Base-by-base conservation (phyloP, 2,888 invertebrate genomes). In the Pachycephus smyrnensis region DNA sequence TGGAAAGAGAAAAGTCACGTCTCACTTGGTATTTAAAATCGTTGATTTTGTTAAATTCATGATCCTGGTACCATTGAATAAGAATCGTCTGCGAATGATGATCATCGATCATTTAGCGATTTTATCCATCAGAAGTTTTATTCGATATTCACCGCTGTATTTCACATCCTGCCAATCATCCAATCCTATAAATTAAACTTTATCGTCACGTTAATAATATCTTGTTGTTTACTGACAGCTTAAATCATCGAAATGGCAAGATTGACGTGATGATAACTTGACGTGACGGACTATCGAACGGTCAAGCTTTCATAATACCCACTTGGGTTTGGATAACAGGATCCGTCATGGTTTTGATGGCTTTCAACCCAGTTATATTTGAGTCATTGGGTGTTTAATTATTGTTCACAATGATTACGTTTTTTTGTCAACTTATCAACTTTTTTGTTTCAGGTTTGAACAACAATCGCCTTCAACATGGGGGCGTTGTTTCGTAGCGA, bases 401-500 rank as follows among this genome's bases (percentile, higher is more conserved):
- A 9, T 55, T 33, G 11, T 30, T 69, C 23, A 31, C 68, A 35
- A 75, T 33, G 12, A n/a, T 15, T 35, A 11, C 1, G 32, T 3
- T 69, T 75, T 75, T 33, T 55, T 35, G 30, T 68, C 4, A 37
- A 73, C 0, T 31, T 55, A 31, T 11, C 1, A 75, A 74, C 40
- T 33, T 77, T 78, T 75, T 83, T 75, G 35, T 86, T 83, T 30
- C 85, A 89, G 89, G 83, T 75, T 76, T 83, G 82, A 80, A 77
- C 71, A 77, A 84, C 82, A 82, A 82, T 82, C 78, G 82, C 77
- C 80, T 83, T 81, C 79, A 88, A 82, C 78, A 92, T 92, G 92
- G 92, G 92, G 84, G 90, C 91, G 82, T 88, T 92, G 89, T 91
- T 92, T 85, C 90, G 92, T 80, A 92, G 92, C 85, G 92, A 92